Conservation (phyloP, 2,888 invertebrate species). For the Drosophila subquinaria region DNA sequence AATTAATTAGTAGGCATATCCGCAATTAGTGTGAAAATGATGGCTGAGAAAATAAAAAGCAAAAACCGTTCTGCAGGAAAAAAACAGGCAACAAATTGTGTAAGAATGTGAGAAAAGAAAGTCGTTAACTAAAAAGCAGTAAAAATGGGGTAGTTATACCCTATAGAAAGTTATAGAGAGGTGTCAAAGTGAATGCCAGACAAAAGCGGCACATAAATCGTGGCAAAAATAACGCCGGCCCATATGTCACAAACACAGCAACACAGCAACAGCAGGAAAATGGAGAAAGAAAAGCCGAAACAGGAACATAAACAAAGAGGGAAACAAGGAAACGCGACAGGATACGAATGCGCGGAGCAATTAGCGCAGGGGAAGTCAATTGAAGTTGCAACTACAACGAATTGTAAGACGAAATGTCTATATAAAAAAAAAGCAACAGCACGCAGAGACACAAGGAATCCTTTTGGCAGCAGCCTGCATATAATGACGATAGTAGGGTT, state of each 20-base stretch:
- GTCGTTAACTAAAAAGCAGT: slow-evolving; percentile 70
- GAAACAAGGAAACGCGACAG: slow-evolving; percentile 59
- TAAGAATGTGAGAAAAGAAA: slow-evolving; percentile 53
- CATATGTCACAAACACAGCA: slow-evolving; percentile 66
- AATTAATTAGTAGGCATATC: slow-evolving; percentile 76
- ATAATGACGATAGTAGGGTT: slow-evolving; percentile 18
- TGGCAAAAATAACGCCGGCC: slow-evolving; percentile 75
- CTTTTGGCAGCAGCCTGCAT: slow-evolving; percentile 42
- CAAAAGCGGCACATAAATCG: slow-evolving; percentile 68
- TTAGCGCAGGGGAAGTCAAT: slow-evolving; percentile 75
- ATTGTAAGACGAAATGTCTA: slow-evolving; percentile 37
- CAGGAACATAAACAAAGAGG: slow-evolving; percentile 30
- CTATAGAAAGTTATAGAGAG: slow-evolving; percentile 55
- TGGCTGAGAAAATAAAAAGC: slow-evolving; percentile 44
- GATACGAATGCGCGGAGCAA: slow-evolving; percentile 62
- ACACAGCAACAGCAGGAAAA: not conserved
- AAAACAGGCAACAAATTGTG: no score
- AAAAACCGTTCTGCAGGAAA: slow-evolving; percentile 10
- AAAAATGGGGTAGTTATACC: slow-evolving; percentile 61
- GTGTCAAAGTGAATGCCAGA: slow-evolving; percentile 70
- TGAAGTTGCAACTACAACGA: slow-evolving; percentile 66
- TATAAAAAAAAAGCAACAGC: slow-evolving; percentile 25
- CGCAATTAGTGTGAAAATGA: slow-evolving; percentile 81
- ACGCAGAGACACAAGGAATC: slow-evolving; percentile 34
- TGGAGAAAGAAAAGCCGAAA: slow-evolving; percentile 29